These are phyloP conservation scores for Orchestes rusci DNA, from an alignment of 2,888 invertebrate genomes.

Conservation along the genomic window DNA sequence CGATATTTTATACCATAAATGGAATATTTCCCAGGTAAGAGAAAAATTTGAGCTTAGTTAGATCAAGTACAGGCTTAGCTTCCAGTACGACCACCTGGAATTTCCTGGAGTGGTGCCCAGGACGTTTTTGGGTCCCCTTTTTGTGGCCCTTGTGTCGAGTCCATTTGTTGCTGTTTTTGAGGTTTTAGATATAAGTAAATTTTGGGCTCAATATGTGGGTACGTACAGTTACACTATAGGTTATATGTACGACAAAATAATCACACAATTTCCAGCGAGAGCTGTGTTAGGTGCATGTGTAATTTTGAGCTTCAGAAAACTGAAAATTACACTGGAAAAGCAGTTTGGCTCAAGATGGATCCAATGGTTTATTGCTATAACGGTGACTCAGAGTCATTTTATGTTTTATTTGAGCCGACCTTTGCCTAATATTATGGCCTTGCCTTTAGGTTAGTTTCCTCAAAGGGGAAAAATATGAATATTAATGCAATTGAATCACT, in stretches of 20 bases:
- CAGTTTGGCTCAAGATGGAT: conserved; percentile 72
- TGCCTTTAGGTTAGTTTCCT: conserved; percentile 79
- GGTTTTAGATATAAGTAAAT: conserved; percentile 67
- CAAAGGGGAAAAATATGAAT: too few species aligned
- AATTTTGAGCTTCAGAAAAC: conserved; percentile 63
- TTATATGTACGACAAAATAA: too few species aligned
- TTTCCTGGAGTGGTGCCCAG: conserved; percentile 98
- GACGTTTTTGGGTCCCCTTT: conserved; percentile 87
- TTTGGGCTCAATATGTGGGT: conserved; percentile 86
- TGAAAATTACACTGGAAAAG: conserved; percentile 66
- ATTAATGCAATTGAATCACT: conserved; percentile 25
- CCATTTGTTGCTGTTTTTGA: conserved; percentile 67
- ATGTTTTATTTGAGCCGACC: conserved; percentile 94
- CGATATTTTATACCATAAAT: conserved; percentile 85
- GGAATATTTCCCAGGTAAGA: conserved; percentile 75
- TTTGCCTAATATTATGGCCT: conserved; percentile 89
- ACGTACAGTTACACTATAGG: too few species aligned
- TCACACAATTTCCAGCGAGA: conserved; percentile 82
- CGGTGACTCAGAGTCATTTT: conserved; percentile 93
- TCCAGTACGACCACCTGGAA: conserved; percentile 95
- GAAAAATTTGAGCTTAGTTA: too few species aligned
- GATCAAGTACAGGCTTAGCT: too few species aligned
- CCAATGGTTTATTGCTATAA: conserved; percentile 77
- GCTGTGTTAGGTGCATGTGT: conserved; percentile 70
- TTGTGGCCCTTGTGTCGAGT: conserved; percentile 68